A percentile compares a stretch with the other conserved stretches of the same genome.
phyloP scores from a whole-genome alignment of 2,113 vertebrate species.

The Hypocryptadius cinnamomeus region DNA sequence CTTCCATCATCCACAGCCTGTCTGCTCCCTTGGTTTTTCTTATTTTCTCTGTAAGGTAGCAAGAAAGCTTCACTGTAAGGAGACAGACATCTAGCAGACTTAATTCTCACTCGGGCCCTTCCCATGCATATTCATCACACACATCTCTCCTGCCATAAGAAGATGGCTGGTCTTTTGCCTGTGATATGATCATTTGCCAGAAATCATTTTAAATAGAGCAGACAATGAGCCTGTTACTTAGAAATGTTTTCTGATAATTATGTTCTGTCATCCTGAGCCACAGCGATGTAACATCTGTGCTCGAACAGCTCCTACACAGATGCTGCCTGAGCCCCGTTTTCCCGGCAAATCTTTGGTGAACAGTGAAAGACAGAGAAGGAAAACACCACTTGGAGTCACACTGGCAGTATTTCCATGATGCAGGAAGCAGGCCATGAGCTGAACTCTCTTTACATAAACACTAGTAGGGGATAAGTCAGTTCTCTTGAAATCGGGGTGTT shows the following conservation, averaged over 20 bases:
- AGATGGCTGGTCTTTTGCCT: background rate
- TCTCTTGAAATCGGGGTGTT: background rate
- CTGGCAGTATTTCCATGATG: background rate
- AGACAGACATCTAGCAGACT: background rate
- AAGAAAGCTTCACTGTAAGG: background rate
- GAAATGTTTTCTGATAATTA: conserved; percentile 7
- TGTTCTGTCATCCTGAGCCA: background rate
- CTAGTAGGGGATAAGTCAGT: conserved; percentile 32
- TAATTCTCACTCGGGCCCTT: background rate
- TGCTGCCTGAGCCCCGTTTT: background rate
- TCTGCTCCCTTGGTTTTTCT: background rate
- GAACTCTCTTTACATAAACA: conserved; percentile 16
- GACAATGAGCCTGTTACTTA: background rate
- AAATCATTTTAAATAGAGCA: background rate
- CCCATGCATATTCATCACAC: background rate
- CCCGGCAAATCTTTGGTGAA: background rate
- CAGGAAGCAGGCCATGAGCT: background rate
- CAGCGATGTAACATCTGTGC: background rate
- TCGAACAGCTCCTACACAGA: background rate
- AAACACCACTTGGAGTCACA: background rate
- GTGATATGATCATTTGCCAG: background rate
- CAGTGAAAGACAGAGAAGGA: background rate
- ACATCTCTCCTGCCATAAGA: background rate
- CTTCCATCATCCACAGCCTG: background rate
- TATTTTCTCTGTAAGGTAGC: background rate